Evolutionary conservation across 2,113 vertebrate species (phyloP), one percentile per base, ranked within the genome.

Genomic region (Spheniscus mendiculus): DNA sequence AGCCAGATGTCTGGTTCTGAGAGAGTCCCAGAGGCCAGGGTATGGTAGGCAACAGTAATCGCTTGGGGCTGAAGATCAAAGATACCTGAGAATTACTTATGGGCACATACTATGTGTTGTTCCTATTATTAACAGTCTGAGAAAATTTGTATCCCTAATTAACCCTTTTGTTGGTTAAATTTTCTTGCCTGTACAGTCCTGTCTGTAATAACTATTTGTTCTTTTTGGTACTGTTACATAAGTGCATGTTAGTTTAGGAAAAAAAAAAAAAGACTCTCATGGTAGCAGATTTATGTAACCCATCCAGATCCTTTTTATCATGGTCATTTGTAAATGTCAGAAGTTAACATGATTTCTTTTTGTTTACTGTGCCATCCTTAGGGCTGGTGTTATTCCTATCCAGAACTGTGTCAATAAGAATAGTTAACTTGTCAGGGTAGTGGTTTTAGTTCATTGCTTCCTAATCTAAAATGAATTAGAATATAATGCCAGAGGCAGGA

Each of bases 1-100:
- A 99, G 99, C 99, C 99, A 99, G 99, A 99, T 99, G 99, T 99
- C 99, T 99, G 98, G 98, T 98, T 99, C 99, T 99, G 98, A 99
- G 98, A 98, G 97, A 97, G 98, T 99, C 99, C 99, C 99, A 99
- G 98, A 99, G 99, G 99, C 99, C 98, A 98, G 98, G 98, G 98
- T 98, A 99, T 98, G 97, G 99, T 98, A 99, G 98, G 98, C 99
- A 98, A 98, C 97, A 98, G 98, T 98, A 99, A 98, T 98, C 99
- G 83, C 99, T 98, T 96, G 99, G 99, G 99, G 99, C 99, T 98
- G 98, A 97, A 99, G 99, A 99, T 99, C 99, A 99, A 99, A 99
- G 99, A 96, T 99, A 99, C 99, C 99, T 99, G 99, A 99, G 99
- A 99, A 99, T 99, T 99, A 99, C 99, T 99, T 99, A 99, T 99